A percentile compares a stretch with the other conserved stretches of the same genome.
Evolutionary conservation across 2,113 vertebrate genomes (phyloP).

Genomic region (Apodemus sylvaticus): DNA sequence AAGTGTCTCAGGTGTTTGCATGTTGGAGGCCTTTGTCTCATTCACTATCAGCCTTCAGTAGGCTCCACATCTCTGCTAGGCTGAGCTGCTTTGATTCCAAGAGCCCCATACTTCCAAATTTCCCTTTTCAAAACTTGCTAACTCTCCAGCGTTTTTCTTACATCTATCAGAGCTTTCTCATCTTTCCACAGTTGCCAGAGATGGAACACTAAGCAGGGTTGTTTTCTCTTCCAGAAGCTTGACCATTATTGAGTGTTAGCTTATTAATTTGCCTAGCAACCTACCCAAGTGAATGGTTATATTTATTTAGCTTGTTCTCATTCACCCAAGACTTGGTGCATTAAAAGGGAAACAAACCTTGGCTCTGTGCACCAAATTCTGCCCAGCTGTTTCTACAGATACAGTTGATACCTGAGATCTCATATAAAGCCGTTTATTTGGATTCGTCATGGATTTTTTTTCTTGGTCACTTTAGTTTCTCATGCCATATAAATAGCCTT

Average conservation of each 20-base stretch:
- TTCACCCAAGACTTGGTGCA: not conserved
- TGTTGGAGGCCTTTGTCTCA: not conserved
- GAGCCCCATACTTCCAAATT: not conserved
- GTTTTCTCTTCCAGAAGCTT: not conserved
- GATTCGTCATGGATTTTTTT: not conserved
- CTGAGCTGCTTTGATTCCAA: not conserved
- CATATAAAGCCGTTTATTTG: not conserved
- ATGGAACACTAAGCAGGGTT: not conserved
- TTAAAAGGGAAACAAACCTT: not conserved
- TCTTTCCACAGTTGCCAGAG: not conserved
- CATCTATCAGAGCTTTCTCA: not conserved
- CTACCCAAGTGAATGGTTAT: not conserved
- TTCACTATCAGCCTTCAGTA: not conserved
- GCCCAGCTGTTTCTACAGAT: not conserved
- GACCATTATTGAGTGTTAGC: not conserved
- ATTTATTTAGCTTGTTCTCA: not conserved
- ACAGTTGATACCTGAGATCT: not conserved
- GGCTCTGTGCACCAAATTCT: not conserved
- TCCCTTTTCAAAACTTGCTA: not conserved
- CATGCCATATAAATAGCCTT: not conserved
- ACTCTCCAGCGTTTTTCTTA: not conserved
- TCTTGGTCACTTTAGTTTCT: not conserved
- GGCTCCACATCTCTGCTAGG: not conserved
- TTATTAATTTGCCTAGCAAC: not conserved
- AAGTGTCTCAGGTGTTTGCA: not conserved